A percentile compares a stretch with the other conserved stretches of the same genome.
Conservation (phyloP, 2,113 vertebrate species). For the Tragelaphus buxtoni region DNA sequence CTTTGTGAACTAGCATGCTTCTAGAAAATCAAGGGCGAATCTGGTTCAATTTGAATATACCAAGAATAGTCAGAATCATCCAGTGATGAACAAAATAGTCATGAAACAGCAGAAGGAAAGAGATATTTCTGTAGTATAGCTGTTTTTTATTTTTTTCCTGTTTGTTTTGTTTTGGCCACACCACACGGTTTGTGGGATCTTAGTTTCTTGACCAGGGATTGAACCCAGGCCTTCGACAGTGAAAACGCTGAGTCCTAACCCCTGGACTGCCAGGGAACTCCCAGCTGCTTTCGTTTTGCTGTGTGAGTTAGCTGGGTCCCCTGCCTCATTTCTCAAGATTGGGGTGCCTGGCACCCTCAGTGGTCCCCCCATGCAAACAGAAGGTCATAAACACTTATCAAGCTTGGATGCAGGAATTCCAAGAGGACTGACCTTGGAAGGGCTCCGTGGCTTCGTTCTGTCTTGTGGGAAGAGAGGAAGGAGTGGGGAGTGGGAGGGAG, state of each 20-base stretch:
- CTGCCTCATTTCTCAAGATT: not conserved
- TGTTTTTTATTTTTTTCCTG: not conserved
- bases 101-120: rapidly evolving
- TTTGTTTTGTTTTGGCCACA: not conserved
- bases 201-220: not conserved
- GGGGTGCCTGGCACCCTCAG: not conserved
- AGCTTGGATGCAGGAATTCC: not conserved
- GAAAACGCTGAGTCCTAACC: not conserved
- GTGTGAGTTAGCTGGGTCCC: not conserved
- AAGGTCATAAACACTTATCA: not conserved
- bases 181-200: not conserved
- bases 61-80: rapidly evolving
- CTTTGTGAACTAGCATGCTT: not conserved
- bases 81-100: rapidly evolving
- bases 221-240: not conserved
- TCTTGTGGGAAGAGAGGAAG: not conserved
- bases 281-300: not conserved
- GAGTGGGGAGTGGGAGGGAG: not conserved
- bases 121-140: rapidly evolving
- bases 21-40: rapidly evolving
- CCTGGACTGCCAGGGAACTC: not conserved
- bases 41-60: not conserved
- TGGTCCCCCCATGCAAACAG: not conserved
- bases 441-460: not conserved
- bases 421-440: not conserved